Base-by-base conservation (phyloP, 2,888 invertebrate species). In the Ennomos quercinarius region DNA sequence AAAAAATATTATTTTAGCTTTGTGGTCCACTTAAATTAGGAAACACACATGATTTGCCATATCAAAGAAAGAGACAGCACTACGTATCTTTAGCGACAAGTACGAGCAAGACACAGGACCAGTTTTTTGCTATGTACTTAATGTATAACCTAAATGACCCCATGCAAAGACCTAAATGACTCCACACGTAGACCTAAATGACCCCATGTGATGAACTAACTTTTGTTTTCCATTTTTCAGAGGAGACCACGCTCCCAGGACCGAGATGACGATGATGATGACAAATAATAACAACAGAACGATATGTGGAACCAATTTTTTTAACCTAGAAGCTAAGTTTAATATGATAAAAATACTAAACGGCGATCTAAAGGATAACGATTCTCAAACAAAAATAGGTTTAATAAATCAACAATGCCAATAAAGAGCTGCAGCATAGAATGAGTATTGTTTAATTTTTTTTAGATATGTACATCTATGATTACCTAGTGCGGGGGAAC, bases 181-280 rank as follows among this genome's bases (percentile, higher is more conserved):
- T n/a, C n/a, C n/a, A n/a, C n/a, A n/a, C n/a, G n/a, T n/a, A n/a
- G n/a, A n/a, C n/a, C n/a, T n/a, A 17, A 17, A 1, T 17, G 17
- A 17, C 17, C 17, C 17, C 6, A 6, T 6, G 27, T 27, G 5
- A 41, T 35, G 36, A 54, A 44, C 48, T 48, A 27, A 2, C 27
- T 44, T 59, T 52, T 56, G 27, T 27, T 27, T 27, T 5, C 3
- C 27, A 6, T 12, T 51, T 58, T 58, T 37, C 55, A 63, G 62
- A 56, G 58, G 41, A 54, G 41, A n/a, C 62, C 55, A 38, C 48
- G 1, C 10, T 13, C 40, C 37, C 34, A 38, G 8, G 42, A 48
- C 1, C 39, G 51, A 8, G 57, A 50, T 8, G 49, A 57, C 10
- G 46, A 46, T 4, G 17, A 36, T 8, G 46, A 36, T 27, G 46